phyloP scores from a whole-genome alignment of 2,797 vertebrate genomes.

The Falco peregrinus region DNA sequence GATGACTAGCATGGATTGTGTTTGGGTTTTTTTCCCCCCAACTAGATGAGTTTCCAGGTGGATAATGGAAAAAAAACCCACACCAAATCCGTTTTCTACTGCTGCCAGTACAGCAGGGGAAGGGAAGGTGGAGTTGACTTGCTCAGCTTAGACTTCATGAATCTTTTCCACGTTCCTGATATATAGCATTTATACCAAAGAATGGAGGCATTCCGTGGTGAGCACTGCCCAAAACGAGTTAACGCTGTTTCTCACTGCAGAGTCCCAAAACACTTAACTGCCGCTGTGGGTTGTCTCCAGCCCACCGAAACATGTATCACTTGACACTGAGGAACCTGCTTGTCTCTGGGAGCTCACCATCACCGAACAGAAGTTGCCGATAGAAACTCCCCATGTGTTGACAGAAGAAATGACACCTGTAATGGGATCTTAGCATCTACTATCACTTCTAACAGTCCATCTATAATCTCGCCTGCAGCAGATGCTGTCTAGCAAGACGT shows the following conservation, averaged over 20 bases:
- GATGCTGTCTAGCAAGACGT: not conserved
- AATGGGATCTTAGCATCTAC: not conserved
- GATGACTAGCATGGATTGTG: not conserved
- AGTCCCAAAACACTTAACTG: not conserved
- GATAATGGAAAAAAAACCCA: not conserved
- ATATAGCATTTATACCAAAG: not conserved
- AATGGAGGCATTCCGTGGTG: not conserved
- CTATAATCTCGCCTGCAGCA: not conserved
- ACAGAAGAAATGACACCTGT: not conserved
- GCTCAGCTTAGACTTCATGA: not conserved
- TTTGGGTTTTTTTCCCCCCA: not conserved
- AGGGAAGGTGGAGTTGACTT: not conserved
- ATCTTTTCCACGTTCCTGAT: not conserved
- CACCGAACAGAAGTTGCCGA: not conserved
- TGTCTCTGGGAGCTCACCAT: not conserved
- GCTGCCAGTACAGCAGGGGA: not conserved
- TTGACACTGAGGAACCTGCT: not conserved
- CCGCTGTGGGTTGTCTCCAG: not conserved
- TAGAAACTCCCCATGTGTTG: not conserved
- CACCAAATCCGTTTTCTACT: not conserved
- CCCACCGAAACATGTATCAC: not conserved
- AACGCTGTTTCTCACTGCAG: not conserved
- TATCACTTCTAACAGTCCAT: not conserved
- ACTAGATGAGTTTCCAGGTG: not conserved
- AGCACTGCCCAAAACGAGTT: not conserved